A percentile compares a stretch with the other conserved stretches of the same genome.
These are phyloP conservation scores for Ameiurus melas DNA, from an alignment of 2,113 vertebrate species.

Conservation along the genomic window DNA sequence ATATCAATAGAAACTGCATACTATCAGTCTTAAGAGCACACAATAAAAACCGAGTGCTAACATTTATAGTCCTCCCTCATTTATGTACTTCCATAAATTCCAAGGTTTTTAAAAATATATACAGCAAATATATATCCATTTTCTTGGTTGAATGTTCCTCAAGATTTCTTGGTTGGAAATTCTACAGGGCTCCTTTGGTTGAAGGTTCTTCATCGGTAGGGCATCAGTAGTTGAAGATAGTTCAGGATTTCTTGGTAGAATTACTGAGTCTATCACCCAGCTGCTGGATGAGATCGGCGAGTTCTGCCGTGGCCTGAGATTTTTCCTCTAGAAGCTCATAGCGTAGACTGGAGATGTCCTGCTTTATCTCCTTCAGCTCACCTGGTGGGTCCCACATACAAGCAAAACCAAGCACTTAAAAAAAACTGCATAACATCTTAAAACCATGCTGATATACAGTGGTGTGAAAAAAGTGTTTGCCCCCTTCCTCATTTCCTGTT, in stretches of 20 bases:
- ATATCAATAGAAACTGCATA: background rate
- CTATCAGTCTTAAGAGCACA: background rate
- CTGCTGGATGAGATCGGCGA: slow-evolving; percentile 82
- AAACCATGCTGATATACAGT: background rate
- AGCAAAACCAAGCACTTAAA: background rate
- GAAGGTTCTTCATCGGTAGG: background rate
- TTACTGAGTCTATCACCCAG: slow-evolving; percentile 81
- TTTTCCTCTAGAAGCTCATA: slow-evolving; percentile 87
- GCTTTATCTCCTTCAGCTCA: slow-evolving; percentile 81
- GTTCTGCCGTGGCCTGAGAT: slow-evolving; percentile 76
- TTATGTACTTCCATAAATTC: background rate
- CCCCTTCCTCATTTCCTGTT: too few relatives aligned
- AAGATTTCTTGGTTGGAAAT: background rate
- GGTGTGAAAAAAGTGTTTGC: too few relatives aligned
- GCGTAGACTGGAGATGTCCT: slow-evolving; percentile 86
- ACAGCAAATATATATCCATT: background rate
- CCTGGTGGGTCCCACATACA: slow-evolving; percentile 40
- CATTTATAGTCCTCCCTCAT: background rate
- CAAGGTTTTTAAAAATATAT: background rate
- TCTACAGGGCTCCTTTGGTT: background rate
- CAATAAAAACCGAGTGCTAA: background rate
- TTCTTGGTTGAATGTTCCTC: background rate
- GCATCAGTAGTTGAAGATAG: background rate
- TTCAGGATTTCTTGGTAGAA: slow-evolving; percentile 46
- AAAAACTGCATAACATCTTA: background rate